These are phyloP conservation scores for Aleiodes alternator DNA, from an alignment of 2,888 invertebrate species.

Conservation along the genomic window DNA sequence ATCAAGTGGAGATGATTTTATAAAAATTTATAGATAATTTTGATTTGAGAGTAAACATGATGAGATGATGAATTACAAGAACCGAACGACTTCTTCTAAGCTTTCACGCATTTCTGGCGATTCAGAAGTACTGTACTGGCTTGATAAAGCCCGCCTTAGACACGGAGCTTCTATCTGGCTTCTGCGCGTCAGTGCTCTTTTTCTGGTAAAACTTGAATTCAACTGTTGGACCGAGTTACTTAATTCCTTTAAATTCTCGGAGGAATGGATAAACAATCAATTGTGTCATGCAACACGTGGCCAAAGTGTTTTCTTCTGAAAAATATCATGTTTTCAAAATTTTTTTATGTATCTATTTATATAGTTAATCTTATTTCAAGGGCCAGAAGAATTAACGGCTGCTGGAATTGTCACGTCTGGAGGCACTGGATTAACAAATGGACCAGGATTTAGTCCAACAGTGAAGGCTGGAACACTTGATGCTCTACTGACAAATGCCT, in stretches of 20 bases:
- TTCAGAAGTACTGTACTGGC: conserved; percentile 54
- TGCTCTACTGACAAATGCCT: conserved; percentile 89
- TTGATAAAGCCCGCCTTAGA: conserved; percentile 61
- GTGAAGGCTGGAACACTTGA: conserved; percentile 85
- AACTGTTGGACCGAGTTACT: neutral
- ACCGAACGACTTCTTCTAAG: conserved; percentile 41
- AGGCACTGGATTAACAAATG: conserved; percentile 49
- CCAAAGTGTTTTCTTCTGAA: neutral
- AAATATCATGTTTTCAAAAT: neutral
- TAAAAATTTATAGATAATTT: too few species aligned
- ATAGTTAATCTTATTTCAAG: conserved; percentile 50
- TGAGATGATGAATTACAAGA: neutral
- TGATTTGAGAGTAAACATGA: neutral
- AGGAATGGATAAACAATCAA: too few species aligned
- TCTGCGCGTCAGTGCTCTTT: conserved; percentile 60
- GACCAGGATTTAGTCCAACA: conserved; percentile 52
- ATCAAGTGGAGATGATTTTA: too few species aligned
- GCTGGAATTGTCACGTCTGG: conserved; percentile 58
- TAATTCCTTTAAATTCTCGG: too few species aligned
- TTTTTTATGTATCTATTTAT: neutral
- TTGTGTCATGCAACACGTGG: too few species aligned
- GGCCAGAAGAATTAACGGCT: conserved; percentile 64
- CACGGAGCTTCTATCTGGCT: conserved; percentile 56
- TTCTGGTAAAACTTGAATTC: neutral
- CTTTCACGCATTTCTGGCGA: conserved; percentile 63